Conservation (phyloP, 2,797 vertebrate genomes). For the Malacoraja senta region DNA sequence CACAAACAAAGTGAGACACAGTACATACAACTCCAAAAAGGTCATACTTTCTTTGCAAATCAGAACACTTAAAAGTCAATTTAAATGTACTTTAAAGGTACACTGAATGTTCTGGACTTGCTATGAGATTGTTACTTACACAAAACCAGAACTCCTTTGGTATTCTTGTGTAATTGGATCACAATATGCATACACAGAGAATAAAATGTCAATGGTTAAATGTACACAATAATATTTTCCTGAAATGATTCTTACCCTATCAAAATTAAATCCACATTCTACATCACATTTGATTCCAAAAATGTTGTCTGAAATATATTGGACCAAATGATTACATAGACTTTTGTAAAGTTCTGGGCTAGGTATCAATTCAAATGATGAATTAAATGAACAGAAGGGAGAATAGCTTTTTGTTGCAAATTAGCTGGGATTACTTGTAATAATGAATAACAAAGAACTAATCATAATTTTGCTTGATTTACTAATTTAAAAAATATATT, state of each 20-base stretch:
- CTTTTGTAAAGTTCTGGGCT: neutral
- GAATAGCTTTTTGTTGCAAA: neutral
- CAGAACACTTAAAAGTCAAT: too few species aligned
- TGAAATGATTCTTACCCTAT: neutral
- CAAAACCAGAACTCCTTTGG: too few species aligned
- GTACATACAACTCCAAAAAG: too few species aligned
- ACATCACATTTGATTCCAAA: neutral
- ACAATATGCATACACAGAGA: too few species aligned
- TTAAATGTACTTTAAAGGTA: too few species aligned
- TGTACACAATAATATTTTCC: neutral
- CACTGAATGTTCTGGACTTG: too few species aligned
- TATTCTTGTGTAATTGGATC: too few species aligned
- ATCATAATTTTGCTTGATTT: neutral
- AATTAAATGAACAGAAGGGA: neutral
- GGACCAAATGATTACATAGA: neutral
- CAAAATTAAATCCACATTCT: too few species aligned
- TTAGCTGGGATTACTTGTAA: neutral
- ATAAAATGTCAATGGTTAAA: too few species aligned
- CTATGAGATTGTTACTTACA: too few species aligned
- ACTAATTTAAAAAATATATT: neutral
- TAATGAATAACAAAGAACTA: neutral
- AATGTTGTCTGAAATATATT: neutral
- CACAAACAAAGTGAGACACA: too few species aligned
- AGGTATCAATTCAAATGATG: neutral
- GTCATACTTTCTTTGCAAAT: too few species aligned